These are phyloP conservation scores for Hylia prasina DNA, from an alignment of 2,113 vertebrate genomes.

Conservation along the genomic window DNA sequence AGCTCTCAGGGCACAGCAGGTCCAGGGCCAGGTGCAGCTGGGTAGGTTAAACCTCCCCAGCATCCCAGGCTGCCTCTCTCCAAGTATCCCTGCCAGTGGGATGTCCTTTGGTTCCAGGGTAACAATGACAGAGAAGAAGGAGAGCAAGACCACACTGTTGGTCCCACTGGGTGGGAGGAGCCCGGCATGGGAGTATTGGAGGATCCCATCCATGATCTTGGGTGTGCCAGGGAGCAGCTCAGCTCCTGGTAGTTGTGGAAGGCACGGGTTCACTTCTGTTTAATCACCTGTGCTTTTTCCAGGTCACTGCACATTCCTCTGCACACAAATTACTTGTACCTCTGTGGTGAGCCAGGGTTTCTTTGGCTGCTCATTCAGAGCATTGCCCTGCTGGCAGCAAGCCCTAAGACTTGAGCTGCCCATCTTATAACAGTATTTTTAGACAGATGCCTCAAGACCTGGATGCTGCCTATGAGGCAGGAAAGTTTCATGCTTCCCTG, in stretches of 20 bases:
- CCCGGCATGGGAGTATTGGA: neutral
- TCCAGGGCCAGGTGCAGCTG: accelerated
- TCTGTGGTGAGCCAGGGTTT: neutral
- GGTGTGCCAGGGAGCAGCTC: neutral
- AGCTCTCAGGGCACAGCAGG: neutral
- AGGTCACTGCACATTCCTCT: neutral
- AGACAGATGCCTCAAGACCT: neutral
- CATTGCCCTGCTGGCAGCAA: neutral
- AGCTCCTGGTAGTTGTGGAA: neutral
- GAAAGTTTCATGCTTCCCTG: neutral
- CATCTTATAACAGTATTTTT: neutral
- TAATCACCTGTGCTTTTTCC: neutral
- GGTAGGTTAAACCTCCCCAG: neutral
- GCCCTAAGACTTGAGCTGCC: neutral
- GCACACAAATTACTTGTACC: neutral
- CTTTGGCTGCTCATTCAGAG: neutral
- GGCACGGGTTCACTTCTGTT: neutral
- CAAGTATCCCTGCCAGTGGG: neutral
- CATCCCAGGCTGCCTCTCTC: neutral
- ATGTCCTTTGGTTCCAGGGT: neutral
- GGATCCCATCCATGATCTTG: neutral
- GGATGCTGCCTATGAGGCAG: neutral
- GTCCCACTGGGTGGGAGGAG: neutral
- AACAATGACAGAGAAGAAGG: neutral
- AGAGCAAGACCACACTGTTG: neutral